Evolutionary conservation across 2,113 vertebrate genomes (phyloP), one percentile per base, ranked within the genome.

Genomic region (Eolophus roseicapilla): DNA sequence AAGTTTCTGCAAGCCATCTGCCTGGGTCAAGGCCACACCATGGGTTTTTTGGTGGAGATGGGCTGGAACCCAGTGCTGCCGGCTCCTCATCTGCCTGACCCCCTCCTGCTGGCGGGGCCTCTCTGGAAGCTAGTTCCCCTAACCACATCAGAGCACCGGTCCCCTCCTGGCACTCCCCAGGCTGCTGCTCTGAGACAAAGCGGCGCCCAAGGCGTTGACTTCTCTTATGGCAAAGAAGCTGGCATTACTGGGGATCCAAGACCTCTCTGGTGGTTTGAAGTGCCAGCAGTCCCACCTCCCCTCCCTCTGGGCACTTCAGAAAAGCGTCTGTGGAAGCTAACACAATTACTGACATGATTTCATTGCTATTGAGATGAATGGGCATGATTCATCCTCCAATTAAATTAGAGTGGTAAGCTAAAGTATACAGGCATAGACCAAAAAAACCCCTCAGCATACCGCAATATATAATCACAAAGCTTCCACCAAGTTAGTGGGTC

Each of bases 371-470:
- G 90, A 96, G 92, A 75, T 70, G 76, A 94, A 84, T 8, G 19
- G 49, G 60, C 7, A 3, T 95, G 96, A 96, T 91, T 96, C 96
- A 96, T 57, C 70, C 75, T 62, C 70, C 77, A 69, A 31, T 69
- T 93, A 71, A 78, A 92, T 88, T 52, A 55, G 55, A 84, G 88
- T 6, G 43, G 69, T 46, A 92, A 47, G 60, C 20, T 88, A 70
- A 91, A 83, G 47, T 11, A 44, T 8, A 85, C 74, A 89, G 49
- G 35, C 82, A 83, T 5, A 46, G 69, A 50, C 82, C 13, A 33
- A 80, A 95, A 94, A 87, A 88, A 77, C 4, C 13, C 82, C 76
- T 25, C 2, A 1, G 76, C 86, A 90, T 12, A 73, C 52, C 62
- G 47, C 11, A 16, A 14, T 1, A 79, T 79, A 79, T 39, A 82